Percentiles rank a stretch among this genome's conserved stretches.
phyloP scores from a whole-genome alignment of 2,797 vertebrate species.

The Onychomys arenicola region DNA sequence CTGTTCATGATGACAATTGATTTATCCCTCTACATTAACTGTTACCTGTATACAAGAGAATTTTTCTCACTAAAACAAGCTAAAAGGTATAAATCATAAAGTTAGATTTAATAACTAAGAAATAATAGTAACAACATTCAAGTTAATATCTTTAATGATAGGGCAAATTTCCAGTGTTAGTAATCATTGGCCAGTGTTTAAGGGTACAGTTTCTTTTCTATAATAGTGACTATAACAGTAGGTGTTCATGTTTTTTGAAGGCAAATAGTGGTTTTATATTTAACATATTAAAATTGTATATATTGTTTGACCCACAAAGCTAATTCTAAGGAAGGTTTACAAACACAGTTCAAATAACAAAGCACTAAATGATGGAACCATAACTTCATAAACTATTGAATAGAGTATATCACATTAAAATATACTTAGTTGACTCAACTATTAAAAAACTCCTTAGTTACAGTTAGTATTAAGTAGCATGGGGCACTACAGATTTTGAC shows the following conservation, averaged over 20 bases:
- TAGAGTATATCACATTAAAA: background rate
- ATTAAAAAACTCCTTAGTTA: background rate
- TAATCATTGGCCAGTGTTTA: background rate
- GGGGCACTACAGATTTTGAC: background rate
- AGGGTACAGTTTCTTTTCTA: rapidly evolving
- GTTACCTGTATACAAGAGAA: background rate
- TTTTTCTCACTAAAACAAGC: background rate
- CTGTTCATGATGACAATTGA: background rate
- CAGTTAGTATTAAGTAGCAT: background rate
- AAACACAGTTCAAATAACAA: background rate
- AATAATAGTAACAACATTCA: background rate
- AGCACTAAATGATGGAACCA: background rate
- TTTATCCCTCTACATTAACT: background rate
- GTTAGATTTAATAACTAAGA: background rate
- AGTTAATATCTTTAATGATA: background rate
- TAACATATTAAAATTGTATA: background rate
- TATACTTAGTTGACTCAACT: background rate
- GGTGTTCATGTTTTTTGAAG: background rate
- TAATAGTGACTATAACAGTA: background rate
- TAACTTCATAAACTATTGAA: background rate
- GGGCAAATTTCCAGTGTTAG: background rate
- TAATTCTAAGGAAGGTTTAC: background rate
- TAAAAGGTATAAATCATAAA: background rate
- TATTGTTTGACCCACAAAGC: background rate
- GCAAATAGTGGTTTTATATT: background rate